Evolutionary conservation across 2,113 vertebrate species (phyloP), one percentile per base, ranked within the genome.

Genomic region (Rostratula benghalensis): DNA sequence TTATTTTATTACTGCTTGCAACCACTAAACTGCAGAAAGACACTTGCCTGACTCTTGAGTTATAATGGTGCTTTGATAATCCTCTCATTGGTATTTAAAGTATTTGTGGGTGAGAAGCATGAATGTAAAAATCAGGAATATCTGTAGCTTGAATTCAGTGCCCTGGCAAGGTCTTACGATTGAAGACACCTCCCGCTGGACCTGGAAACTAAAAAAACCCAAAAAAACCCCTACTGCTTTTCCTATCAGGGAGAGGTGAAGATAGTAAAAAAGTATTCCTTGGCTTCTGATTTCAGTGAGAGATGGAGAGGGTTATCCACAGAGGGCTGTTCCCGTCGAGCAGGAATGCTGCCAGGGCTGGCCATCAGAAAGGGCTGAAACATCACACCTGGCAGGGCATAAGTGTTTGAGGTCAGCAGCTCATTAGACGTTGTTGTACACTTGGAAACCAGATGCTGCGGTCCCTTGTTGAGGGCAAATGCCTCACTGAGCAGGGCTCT

Each of bases 331-430:
- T 84, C 51, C 11, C 59, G 51, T 10, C 0, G 5, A 30, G 37
- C 25, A 59, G 1, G 46, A 75, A 78, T 45, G 61, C 25, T 25
- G 10, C 25, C 41, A 10, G 48, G 30, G 20, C 46, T 51, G 37
- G 57, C 63, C 71, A 31, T 69, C 43, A 89, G 68, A 46, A 69
- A 28, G 0, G 9, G 19, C 43, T 73, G 68, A 59, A 83, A 80
- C 27, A 43, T 77, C 90, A 74, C 90, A 87, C 59, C 50, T 94
- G 1, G 0, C 39, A 56, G 67, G 71, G 43, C 0, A 1, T 20
- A 51, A 39, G 70, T 60, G 67, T 87, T 73, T 88, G 89, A 92
- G 86, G 93, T 95, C 70, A 56, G 71, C 71, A 95, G 86, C 71
- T 90, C 43, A 8, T 86, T 27, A 90, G 21, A 64, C 7, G 16